Conservation (phyloP, 2,888 invertebrate genomes). For the Stenurella melanura region DNA sequence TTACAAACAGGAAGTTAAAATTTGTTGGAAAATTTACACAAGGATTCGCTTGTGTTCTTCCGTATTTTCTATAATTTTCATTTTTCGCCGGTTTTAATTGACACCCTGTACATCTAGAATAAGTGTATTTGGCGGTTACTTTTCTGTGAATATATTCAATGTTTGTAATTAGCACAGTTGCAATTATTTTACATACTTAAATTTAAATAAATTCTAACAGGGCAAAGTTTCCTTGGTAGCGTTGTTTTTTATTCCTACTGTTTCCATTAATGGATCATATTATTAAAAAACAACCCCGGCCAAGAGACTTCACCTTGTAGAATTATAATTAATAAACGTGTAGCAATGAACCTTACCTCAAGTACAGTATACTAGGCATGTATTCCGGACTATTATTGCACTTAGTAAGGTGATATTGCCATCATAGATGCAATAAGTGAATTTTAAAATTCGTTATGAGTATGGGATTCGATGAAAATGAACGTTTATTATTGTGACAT, state of each 20-base stretch:
- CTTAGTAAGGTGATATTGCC: background rate
- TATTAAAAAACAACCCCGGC: background rate
- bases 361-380: background rate
- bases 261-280: background rate
- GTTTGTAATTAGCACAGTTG: no score
- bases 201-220: background rate
- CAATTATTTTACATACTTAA: no score
- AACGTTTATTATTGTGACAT: background rate
- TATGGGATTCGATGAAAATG: background rate
- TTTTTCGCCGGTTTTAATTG: no score
- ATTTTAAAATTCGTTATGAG: background rate
- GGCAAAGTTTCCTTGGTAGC: background rate
- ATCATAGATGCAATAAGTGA: background rate
- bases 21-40: no score
- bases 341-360: background rate
- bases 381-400: background rate
- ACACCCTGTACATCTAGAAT: no score
- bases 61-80: no score
- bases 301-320: background rate
- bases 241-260: background rate
- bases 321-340: background rate
- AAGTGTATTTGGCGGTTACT: no score
- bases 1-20: no score
- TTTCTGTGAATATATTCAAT: no score
- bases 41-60: no score